Percentiles rank a stretch among this genome's conserved stretches.
Conservation (phyloP, 1,140 invertebrate genomes). For the Psix sp. region DNA sequence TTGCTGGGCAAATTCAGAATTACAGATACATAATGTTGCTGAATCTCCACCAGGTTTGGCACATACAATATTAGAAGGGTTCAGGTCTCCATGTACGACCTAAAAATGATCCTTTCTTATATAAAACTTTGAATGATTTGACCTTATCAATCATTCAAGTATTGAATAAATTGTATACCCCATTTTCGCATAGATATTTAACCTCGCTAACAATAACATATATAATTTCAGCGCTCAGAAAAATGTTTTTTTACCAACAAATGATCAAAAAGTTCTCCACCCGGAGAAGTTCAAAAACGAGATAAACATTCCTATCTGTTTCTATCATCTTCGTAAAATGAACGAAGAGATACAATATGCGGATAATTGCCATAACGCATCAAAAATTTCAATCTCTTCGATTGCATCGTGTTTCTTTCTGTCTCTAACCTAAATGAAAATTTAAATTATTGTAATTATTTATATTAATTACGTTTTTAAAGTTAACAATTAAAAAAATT, state of each 20-base stretch:
- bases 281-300: conserved; percentile 93
- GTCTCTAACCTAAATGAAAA: conserved; percentile 87
- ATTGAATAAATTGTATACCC: conserved; percentile 83
- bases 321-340: conserved; percentile 93
- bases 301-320: conserved; percentile 93
- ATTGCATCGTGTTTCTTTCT: conserved; percentile 93
- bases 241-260: conserved; percentile 91
- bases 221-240: conserved; percentile 91
- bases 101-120: too few species aligned
- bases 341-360: conserved; percentile 94
- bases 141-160: not conserved
- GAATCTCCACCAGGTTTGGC: conserved; percentile 88
- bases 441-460: conserved; percentile 18
- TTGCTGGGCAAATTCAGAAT: conserved; percentile 99
- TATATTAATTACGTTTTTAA: not conserved
- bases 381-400: conserved; percentile 98
- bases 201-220: conserved; percentile 91
- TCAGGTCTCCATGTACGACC: conserved; percentile 95
- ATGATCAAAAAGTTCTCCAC: conserved; percentile 96
- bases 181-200: conserved; percentile 96
- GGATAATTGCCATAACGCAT: conserved; percentile 95
- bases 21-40: conserved; percentile 89
- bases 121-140: too few species aligned
- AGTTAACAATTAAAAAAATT: not conserved
- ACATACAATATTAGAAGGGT: conserved; percentile 98